Conservation (phyloP, 2,888 invertebrate species). For the Ormyrus nitidulus region DNA sequence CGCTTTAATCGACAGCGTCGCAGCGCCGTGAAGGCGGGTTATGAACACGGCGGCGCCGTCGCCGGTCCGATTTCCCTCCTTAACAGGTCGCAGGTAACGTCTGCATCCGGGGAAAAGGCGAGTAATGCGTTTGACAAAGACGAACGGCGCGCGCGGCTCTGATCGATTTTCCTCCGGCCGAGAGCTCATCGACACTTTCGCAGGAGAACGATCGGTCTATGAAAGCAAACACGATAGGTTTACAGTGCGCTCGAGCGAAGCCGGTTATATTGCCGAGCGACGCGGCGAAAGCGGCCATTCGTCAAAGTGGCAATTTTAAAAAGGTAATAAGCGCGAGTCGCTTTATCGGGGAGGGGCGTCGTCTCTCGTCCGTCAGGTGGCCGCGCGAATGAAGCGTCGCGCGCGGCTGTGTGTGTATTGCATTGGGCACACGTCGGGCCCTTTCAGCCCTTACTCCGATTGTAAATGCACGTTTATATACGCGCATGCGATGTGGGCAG, state of each 20-base stretch:
- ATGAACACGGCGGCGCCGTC: no score
- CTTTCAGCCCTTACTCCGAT: slow-evolving; percentile 19
- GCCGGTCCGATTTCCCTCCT: not conserved
- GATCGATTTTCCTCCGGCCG: not conserved
- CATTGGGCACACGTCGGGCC: not conserved
- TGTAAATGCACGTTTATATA: slow-evolving; percentile 26
- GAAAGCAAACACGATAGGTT: not conserved
- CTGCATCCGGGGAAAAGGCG: not conserved
- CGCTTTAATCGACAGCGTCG: no score
- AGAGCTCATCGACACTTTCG: not conserved
- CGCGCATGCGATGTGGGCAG: not conserved
- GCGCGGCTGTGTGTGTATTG: not conserved
- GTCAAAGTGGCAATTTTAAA: slow-evolving; percentile 39
- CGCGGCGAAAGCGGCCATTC: slow-evolving; percentile 7
- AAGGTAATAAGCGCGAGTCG: slow-evolving; percentile 28
- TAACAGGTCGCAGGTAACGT: not conserved
- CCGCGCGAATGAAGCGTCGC: slow-evolving; percentile 10
- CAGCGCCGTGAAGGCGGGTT: not conserved
- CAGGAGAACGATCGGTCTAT: not conserved
- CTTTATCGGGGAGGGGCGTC: no score
- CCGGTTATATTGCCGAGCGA: not conserved
- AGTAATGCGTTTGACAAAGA: not conserved
- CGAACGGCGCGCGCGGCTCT: not conserved
- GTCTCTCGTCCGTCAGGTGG: not conserved
- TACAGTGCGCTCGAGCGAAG: not conserved